These are phyloP conservation scores for Nesogale talazaci DNA, from an alignment of 2,113 vertebrate species.

Conservation along the genomic window DNA sequence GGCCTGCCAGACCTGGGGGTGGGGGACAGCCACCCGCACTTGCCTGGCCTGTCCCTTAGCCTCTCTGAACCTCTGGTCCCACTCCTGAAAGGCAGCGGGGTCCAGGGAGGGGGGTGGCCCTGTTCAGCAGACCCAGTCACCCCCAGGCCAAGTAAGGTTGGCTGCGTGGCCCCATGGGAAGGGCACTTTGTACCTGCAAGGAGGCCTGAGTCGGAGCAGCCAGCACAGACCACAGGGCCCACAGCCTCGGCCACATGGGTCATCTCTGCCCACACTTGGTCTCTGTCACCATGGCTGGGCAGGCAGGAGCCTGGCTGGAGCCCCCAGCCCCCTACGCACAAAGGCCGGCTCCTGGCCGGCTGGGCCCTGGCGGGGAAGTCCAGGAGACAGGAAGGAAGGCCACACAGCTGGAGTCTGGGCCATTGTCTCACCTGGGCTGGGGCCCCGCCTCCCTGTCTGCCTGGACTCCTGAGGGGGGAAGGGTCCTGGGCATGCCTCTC, in stretches of 20 bases:
- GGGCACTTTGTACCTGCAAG: not conserved
- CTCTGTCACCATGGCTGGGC: too few relatives aligned
- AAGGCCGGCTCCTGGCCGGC: slow-evolving; percentile 59
- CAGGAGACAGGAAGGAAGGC: slow-evolving; percentile 73
- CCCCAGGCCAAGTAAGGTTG: too few relatives aligned
- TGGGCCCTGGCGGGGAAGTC: slow-evolving; percentile 25
- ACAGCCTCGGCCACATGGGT: not conserved
- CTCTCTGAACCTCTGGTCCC: not conserved
- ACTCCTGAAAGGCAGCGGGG: too few relatives aligned
- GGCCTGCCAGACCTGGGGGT: not conserved
- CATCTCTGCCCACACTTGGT: accelerated
- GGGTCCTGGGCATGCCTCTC: not conserved
- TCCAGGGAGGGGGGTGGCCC: too few relatives aligned
- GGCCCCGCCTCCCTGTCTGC: not conserved
- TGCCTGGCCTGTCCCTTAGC: not conserved
- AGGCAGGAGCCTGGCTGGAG: not conserved
- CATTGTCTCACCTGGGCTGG: slow-evolving; percentile 69
- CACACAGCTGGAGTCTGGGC: not conserved
- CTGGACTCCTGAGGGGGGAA: not conserved
- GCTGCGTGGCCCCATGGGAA: accelerated
- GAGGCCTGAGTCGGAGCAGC: not conserved
- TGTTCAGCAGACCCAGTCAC: too few relatives aligned
- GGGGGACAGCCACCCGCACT: not conserved
- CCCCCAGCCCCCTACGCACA: not conserved
- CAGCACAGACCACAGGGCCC: not conserved